A percentile compares a stretch with the other conserved stretches of the same genome.
These are phyloP conservation scores for Danaus melanippus DNA, from an alignment of 1,140 invertebrate species.

Conservation along the genomic window DNA sequence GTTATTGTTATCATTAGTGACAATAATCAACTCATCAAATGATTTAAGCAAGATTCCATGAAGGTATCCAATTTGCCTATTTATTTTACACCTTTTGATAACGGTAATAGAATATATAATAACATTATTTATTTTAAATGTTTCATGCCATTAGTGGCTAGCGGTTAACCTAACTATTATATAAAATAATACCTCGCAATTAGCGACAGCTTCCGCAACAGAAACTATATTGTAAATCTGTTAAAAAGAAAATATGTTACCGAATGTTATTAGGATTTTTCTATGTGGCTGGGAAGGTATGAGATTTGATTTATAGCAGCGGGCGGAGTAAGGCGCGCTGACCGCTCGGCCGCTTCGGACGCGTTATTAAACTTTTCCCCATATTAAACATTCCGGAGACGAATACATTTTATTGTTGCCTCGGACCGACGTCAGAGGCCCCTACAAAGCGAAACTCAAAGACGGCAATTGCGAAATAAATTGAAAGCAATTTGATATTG, in stretches of 20 bases:
- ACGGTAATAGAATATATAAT: no score
- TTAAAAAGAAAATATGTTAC: slow-evolving; percentile 47
- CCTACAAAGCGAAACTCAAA: slow-evolving; percentile 72
- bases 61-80: no score
- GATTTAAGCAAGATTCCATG: no score
- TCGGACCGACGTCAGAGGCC: slow-evolving; percentile 69
- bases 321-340: slow-evolving; percentile 51
- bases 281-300: slow-evolving; percentile 59
- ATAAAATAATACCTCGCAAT: no score
- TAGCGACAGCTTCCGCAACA: no score
- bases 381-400: slow-evolving; percentile 72
- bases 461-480: slow-evolving; percentile 72
- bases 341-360: slow-evolving; percentile 51
- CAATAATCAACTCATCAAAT: no score
- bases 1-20: no score
- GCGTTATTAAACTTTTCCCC: slow-evolving; percentile 72
- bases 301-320: slow-evolving; percentile 69
- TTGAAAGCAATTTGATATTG: slow-evolving; percentile 72
- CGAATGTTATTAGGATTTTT: slow-evolving; percentile 66
- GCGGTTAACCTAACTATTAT: no score
- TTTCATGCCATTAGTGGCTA: no score
- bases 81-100: no score
- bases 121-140: no score
- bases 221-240: slow-evolving; percentile 13
- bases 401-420: slow-evolving; percentile 72